Evolutionary conservation across 2,888 invertebrate species (phyloP).

Genomic region (Drosophila robusta): DNA sequence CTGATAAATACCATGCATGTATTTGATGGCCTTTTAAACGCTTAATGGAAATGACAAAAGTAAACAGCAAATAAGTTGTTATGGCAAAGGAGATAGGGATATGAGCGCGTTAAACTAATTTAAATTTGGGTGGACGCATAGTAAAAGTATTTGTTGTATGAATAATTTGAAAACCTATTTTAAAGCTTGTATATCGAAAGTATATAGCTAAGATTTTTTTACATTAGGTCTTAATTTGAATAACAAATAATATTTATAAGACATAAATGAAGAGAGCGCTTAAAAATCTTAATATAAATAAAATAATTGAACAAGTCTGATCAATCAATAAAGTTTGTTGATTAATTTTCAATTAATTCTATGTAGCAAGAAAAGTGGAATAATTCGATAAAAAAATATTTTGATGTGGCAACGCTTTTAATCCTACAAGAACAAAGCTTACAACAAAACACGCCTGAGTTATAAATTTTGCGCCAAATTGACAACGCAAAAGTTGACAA

Average conservation of each 20-base stretch:
- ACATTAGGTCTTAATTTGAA: too few relatives aligned
- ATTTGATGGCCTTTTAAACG: conserved; percentile 76
- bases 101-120: not conserved
- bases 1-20: conserved; percentile 52
- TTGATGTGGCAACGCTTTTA: not conserved
- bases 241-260: too few relatives aligned
- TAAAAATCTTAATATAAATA: too few relatives aligned
- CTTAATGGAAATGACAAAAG: conserved; percentile 46
- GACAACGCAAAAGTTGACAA: conserved; percentile 18
- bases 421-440: not conserved
- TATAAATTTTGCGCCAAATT: conserved; percentile 27
- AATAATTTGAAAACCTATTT: too few relatives aligned
- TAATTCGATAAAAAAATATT: not conserved
- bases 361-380: too few relatives aligned
- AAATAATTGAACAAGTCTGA: too few relatives aligned
- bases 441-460: not conserved
- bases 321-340: too few relatives aligned
- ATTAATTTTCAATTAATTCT: too few relatives aligned
- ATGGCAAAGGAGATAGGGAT: not conserved
- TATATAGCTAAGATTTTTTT: too few relatives aligned
- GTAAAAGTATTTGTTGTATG: too few relatives aligned
- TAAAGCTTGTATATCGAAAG: too few relatives aligned
- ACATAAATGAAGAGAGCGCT: too few relatives aligned
- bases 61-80: conserved; percentile 11
- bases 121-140: not conserved